Evolutionary conservation across 2,113 vertebrate genomes (phyloP), one percentile per base, ranked within the genome.

Genomic region (Ceyx margarethae): DNA sequence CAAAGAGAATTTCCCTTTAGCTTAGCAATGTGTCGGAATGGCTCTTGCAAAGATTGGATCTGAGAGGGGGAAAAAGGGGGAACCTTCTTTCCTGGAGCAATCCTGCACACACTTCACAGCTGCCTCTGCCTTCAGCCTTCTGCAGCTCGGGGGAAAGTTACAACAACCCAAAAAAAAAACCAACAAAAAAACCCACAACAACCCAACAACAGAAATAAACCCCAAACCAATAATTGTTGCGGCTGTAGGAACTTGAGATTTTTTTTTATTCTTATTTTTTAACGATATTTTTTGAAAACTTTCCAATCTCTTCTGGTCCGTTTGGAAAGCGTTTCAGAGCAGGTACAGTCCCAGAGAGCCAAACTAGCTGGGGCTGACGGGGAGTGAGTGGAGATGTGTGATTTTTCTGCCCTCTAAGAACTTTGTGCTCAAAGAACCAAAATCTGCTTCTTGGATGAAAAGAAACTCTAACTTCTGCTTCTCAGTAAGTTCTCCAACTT

Each of bases 1-100:
- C 97, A 98, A 97, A 98, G 98, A 97, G 97, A 97, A 97, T 97
- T 97, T 97, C 96, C 96, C 97, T 96, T 97, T 98, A 97, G 97
- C 97, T 97, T 96, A 96, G 97, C 97, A 46, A 95, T 96, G 95
- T 97, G 97, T 97, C 94, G 97, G 94, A 92, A 95, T 89, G 97
- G 97, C 96, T 97, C 94, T 97, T 37, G 95, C 96, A 97, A 97
- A 97, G 97, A 97, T 96, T 93, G 97, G 94, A 97, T 97, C 97
- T 91, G 95, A 94, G 73, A 95, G 85, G 90, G 95, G 93, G 87
- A 78, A 95, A 92, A 93, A 84, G 91, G 89, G 92, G 90, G 95
- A 95, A 95, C 96, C 93, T 94, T 96, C 97, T 95, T 95, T 96
- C 97, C 95, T 96, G 96, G 96, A 98, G 97, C 97, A 96, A 97